Percentiles rank a stretch among this genome's conserved stretches.
Conservation (phyloP, 2,797 vertebrate species). For the Sebastes glaucus region DNA sequence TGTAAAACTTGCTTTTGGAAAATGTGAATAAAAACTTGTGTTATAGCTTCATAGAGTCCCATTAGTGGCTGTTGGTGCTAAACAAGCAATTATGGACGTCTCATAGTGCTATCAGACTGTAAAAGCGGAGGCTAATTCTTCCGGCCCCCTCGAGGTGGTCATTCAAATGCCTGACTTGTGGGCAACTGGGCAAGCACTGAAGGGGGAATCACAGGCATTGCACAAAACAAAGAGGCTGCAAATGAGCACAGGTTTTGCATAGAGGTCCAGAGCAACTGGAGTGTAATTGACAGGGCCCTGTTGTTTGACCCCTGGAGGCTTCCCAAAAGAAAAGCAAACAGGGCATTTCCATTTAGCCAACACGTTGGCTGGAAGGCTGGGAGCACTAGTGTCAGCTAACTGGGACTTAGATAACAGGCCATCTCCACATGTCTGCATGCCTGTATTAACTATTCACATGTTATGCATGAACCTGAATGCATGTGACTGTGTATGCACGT, state of each 20-base stretch:
- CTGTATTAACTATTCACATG: neutral
- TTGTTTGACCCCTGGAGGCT: constrained; percentile 34
- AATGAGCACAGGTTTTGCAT: constrained; percentile 44
- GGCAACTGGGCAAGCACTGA: constrained; percentile 14
- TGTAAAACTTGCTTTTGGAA: neutral
- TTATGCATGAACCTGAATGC: neutral
- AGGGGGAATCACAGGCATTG: neutral
- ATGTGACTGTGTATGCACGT: neutral
- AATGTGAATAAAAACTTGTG: neutral
- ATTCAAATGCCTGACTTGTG: constrained; percentile 45
- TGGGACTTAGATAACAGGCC: constrained; percentile 17
- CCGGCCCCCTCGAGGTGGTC: constrained; percentile 21
- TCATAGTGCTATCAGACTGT: constrained; percentile 14
- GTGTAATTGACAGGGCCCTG: constrained; percentile 54
- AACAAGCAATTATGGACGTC: constrained; percentile 32
- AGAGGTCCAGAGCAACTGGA: constrained; percentile 48
- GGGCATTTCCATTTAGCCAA: constrained; percentile 55
- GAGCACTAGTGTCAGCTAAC: constrained; percentile 25
- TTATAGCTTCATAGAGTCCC: neutral
- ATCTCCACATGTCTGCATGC: constrained; percentile 3
- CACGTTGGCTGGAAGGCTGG: neutral
- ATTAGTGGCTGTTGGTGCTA: neutral
- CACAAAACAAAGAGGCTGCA: constrained; percentile 41
- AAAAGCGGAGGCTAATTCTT: constrained; percentile 42
- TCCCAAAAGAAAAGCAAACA: constrained; percentile 49